Evolutionary conservation across 2,888 invertebrate genomes (phyloP).

Genomic region (Acleris sparsana): DNA sequence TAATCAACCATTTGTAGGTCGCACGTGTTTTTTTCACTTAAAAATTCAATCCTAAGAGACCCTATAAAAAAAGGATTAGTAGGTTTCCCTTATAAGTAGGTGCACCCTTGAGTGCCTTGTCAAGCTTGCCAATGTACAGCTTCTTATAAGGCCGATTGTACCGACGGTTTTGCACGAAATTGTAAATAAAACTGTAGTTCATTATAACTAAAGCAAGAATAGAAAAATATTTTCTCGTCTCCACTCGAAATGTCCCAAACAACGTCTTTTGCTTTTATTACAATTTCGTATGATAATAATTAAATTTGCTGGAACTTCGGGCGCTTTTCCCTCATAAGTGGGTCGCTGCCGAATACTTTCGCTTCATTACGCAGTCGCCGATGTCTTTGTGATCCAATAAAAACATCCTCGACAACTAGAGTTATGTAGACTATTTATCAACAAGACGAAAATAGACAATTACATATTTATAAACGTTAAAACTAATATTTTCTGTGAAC

Average conservation of each 20-base stretch:
- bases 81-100: no score
- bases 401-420: background rate
- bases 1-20: no score
- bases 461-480: no score
- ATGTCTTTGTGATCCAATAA: slow-evolving; percentile 1
- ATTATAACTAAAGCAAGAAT: background rate
- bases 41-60: no score
- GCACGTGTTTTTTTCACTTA: no score
- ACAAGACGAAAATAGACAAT: background rate
- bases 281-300: slow-evolving; percentile 12
- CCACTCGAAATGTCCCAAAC: slow-evolving; percentile 5
- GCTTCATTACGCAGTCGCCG: slow-evolving; percentile 12
- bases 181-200: background rate
- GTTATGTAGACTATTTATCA: background rate
- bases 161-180: no score
- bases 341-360: slow-evolving; percentile 4
- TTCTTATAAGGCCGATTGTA: no score
- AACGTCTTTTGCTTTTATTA: slow-evolving; percentile 11
- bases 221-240: background rate
- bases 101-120: no score
- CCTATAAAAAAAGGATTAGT: no score
- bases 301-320: slow-evolving; percentile 20
- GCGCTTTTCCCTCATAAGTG: slow-evolving; percentile 6
- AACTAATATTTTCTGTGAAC: no score
- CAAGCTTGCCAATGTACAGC: no score